Evolutionary conservation across 2,888 invertebrate species (phyloP), one percentile per base, ranked within the genome.

Genomic region (Ochropacha duplaris): DNA sequence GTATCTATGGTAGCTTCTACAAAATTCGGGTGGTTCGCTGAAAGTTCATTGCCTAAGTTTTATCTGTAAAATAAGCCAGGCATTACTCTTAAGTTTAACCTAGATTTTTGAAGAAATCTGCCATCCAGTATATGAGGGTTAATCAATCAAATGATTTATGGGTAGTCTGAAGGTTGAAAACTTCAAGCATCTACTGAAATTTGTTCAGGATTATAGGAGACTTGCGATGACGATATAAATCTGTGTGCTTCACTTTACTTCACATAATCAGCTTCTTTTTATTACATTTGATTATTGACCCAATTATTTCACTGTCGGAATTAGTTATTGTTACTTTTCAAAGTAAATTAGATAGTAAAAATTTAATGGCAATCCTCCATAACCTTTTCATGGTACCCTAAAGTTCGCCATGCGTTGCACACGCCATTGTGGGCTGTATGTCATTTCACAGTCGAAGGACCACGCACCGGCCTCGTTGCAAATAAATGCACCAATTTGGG

Each of bases 401-500:
- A 26, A 26, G n/a, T 11, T 16, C 9, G 28, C 16, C 8, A 50
- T 28, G 50, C 24, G 26, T 44, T 44, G 44, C 44, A 44, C 9
- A 44, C 16, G 19, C 16, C n/a, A 36, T 6, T n/a, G 36, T n/a
- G 26, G 36, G 51, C 22, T 14, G 52, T 51, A 16, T 39, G 50
- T 56, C 39, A 52, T 52, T 39, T 51, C 56, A 56, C 51, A 51
- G 51, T 56, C 26, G 39, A 26, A 19, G 51, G 12, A 16, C 26
- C 26, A 11, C 12, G 31, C 31, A 1, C 51, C 19, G 44, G 19
- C 44, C 44, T 19, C 19, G 26, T 56, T 56, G 56, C 51, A 39
- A 50, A 56, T 56, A 56, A 55, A 56, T 14, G 51, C 39, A 56
- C 56, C 56, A 51, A n/a, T 51, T 56, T 44, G 12, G 4, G 52